Conservation (phyloP, 1,140 invertebrate species). For the Drosophila bifasciata region DNA sequence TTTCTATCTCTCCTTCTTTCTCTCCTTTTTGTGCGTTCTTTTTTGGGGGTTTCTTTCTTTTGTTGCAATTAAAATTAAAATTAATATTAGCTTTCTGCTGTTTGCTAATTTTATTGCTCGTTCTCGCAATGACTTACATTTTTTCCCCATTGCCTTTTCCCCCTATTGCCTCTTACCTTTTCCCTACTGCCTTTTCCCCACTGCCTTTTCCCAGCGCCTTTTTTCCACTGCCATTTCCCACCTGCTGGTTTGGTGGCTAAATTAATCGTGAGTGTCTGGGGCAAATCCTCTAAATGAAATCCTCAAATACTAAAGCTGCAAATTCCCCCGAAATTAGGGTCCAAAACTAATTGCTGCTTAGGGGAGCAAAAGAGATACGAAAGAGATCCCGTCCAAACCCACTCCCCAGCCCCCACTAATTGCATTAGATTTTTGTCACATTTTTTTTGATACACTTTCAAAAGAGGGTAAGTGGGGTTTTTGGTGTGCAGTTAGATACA, state of each 20-base stretch:
- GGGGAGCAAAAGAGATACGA: too few relatives aligned
- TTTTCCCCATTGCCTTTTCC: too few relatives aligned
- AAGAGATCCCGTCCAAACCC: too few relatives aligned
- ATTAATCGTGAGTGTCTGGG: not conserved
- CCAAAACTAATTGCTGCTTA: conserved; percentile 30
- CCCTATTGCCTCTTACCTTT: too few relatives aligned
- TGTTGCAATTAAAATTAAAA: conserved; percentile 76
- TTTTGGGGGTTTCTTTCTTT: not conserved
- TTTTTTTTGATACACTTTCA: too few relatives aligned
- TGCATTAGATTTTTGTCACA: conserved; percentile 28
- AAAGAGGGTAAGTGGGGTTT: too few relatives aligned
- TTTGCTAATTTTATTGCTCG: conserved; percentile 62
- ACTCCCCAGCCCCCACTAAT: too few relatives aligned
- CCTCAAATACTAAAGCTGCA: too few relatives aligned
- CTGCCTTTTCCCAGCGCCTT: too few relatives aligned
- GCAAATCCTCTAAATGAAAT: too few relatives aligned
- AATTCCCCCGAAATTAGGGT: conserved; percentile 2
- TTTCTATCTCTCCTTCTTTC: conserved; percentile 1
- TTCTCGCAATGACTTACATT: conserved; percentile 33
- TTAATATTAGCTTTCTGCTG: conserved; percentile 59
- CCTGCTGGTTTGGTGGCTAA: conserved; percentile 1
- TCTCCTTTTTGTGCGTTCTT: not conserved
- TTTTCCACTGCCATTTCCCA: not conserved
- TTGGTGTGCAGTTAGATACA: too few relatives aligned
- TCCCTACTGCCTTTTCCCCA: too few relatives aligned